Conservation (phyloP, 2,888 invertebrate species). For the Hirtodrosophila alboralis region DNA sequence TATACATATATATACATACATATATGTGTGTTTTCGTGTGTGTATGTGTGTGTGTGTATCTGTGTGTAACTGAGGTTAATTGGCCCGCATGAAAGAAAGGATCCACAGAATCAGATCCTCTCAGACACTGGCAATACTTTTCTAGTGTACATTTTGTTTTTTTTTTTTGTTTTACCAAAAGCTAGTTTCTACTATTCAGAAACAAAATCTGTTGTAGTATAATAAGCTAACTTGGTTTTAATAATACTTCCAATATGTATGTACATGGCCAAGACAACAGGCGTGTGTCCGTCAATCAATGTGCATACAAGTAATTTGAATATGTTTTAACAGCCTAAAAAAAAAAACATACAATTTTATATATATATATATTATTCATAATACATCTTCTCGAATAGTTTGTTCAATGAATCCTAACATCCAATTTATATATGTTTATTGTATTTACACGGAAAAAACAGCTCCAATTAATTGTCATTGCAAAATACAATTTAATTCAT, state of each 20-base stretch:
- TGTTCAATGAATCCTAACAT: conserved; percentile 43
- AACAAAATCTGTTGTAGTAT: conserved; percentile 22
- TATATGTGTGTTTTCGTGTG: conserved; percentile 22
- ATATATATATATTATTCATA: conserved; percentile 17
- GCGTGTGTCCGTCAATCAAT: too few species aligned
- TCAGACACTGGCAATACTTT: conserved; percentile 40
- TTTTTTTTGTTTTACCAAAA: too few species aligned
- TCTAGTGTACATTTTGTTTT: conserved; percentile 28
- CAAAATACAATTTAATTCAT: conserved; percentile 20
- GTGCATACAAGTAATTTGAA: conserved; percentile 26
- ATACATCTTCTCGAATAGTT: conserved; percentile 36
- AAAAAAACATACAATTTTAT: conserved; percentile 44
- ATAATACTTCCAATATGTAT: conserved; percentile 75
- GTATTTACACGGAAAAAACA: conserved; percentile 50
- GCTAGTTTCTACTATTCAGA: conserved; percentile 28
- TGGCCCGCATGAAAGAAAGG: conserved; percentile 39
- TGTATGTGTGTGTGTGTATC: conserved; percentile 6
- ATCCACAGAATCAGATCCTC: conserved; percentile 4
- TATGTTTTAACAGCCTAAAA: conserved; percentile 49
- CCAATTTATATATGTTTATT: conserved; percentile 32
- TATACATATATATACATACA: conserved; percentile 60
- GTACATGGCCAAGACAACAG: conserved; percentile 61
- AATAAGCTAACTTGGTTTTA: conserved; percentile 49
- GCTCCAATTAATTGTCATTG: conserved; percentile 13
- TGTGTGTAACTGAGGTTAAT: conserved; percentile 29